These are phyloP conservation scores for human (Homo sapiens) DNA, from an alignment of 2,113 vertebrate genomes.

Conservation along the genomic window DNA sequence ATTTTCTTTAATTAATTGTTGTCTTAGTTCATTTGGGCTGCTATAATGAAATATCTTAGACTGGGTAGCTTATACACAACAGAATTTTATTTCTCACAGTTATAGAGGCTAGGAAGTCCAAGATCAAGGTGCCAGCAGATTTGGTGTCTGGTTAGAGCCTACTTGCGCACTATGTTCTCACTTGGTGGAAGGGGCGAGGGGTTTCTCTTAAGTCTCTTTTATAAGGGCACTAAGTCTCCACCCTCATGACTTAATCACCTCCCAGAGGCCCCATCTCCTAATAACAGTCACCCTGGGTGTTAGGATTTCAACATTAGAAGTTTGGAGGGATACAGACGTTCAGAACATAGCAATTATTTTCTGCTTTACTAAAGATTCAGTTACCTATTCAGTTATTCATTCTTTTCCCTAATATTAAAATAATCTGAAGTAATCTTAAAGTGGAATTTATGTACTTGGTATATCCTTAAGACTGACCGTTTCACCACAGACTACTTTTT, in stretches of 20 bases:
- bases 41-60: not conserved
- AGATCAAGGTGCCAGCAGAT: not conserved
- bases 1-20: conserved; percentile 25
- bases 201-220: no score
- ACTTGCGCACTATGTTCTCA: not conserved
- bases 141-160: not conserved
- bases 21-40: not conserved
- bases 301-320: not conserved
- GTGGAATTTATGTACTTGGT: not conserved
- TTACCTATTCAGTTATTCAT: not conserved
- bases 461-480: not conserved
- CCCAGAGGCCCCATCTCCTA: not conserved
- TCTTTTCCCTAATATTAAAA: not conserved
- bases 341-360: not conserved
- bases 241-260: not conserved
- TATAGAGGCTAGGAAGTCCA: not conserved
- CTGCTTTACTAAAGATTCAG: not conserved
- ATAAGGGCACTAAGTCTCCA: not conserved
- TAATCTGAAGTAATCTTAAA: not conserved
- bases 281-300: not conserved
- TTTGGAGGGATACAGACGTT: not conserved
- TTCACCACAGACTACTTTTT: not conserved
- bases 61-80: not conserved
- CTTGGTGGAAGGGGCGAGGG: not conserved
- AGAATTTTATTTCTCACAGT: not conserved